These are phyloP conservation scores for Cotesia vestalis DNA, from an alignment of 1,140 invertebrate genomes.

Conservation along the genomic window DNA sequence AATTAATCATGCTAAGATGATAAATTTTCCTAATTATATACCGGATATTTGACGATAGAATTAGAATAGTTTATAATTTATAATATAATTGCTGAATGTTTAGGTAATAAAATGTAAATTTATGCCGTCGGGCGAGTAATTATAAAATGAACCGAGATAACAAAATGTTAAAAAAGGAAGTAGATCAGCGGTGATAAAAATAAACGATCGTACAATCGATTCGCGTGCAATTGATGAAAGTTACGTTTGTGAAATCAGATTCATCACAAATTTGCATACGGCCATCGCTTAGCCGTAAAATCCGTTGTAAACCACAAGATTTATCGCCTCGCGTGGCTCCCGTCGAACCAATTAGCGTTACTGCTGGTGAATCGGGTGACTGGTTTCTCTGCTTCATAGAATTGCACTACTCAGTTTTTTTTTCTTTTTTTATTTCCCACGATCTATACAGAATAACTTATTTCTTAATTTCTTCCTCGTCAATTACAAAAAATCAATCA, in stretches of 20 bases:
- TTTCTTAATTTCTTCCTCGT: too few species aligned
- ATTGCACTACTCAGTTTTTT: background rate
- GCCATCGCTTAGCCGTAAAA: constrained; percentile 38
- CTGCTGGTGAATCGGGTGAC: constrained; percentile 24
- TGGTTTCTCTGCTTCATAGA: background rate
- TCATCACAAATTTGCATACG: constrained; percentile 39
- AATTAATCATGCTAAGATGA: too few species aligned
- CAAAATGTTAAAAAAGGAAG: constrained; percentile 6
- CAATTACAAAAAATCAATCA: too few species aligned
- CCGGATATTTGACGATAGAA: too few species aligned
- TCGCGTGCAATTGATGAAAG: constrained; percentile 30
- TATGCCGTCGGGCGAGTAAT: background rate
- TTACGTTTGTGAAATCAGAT: constrained; percentile 31
- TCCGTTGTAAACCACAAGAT: constrained; percentile 38
- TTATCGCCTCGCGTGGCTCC: constrained; percentile 41
- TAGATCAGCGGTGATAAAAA: constrained; percentile 14
- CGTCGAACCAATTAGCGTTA: constrained; percentile 44
- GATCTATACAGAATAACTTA: too few species aligned
- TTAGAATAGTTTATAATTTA: too few species aligned
- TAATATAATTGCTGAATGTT: too few species aligned
- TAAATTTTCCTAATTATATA: too few species aligned
- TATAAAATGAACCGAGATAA: background rate
- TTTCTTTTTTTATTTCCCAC: background rate
- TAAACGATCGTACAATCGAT: constrained; percentile 7
- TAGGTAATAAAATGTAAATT: background rate